Conservation (phyloP, 2,888 invertebrate genomes). For the Steinernema hermaphroditum region DNA sequence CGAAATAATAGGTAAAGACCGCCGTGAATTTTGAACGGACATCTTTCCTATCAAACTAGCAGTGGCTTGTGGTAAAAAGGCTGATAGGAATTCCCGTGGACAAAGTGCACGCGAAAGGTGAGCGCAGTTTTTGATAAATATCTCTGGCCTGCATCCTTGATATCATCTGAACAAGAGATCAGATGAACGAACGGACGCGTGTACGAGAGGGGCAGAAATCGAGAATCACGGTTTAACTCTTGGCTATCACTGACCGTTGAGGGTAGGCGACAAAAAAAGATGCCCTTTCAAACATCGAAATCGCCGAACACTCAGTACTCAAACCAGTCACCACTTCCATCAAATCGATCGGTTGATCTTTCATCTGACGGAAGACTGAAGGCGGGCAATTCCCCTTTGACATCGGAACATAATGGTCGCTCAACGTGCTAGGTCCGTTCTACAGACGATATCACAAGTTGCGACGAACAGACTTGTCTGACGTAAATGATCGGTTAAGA, state of each 20-base stretch:
- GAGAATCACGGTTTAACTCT: background rate
- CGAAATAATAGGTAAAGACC: too few relatives aligned
- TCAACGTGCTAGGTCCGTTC: too few relatives aligned
- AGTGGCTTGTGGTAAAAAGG: background rate
- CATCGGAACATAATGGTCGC: background rate
- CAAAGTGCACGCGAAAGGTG: constrained; percentile 21
- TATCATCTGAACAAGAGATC: constrained; percentile 28
- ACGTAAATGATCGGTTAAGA: too few relatives aligned
- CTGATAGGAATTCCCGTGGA: background rate
- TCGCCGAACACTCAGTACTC: constrained; percentile 11
- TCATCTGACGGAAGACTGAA: constrained; percentile 21
- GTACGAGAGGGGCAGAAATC: background rate
- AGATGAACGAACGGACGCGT: constrained; percentile 7
- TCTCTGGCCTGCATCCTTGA: background rate
- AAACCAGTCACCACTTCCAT: constrained; percentile 2
- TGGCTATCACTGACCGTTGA: background rate
- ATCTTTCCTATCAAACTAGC: too few relatives aligned
- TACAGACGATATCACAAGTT: too few relatives aligned
- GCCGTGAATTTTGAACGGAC: too few relatives aligned
- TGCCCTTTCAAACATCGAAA: background rate
- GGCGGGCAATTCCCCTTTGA: background rate
- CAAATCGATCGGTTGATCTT: constrained; percentile 29
- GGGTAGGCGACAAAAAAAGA: background rate
- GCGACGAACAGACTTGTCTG: too few relatives aligned
- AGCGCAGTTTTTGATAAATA: constrained; percentile 3